Evolutionary conservation across 2,113 vertebrate genomes (phyloP).

Genomic region (Cettia cetti): DNA sequence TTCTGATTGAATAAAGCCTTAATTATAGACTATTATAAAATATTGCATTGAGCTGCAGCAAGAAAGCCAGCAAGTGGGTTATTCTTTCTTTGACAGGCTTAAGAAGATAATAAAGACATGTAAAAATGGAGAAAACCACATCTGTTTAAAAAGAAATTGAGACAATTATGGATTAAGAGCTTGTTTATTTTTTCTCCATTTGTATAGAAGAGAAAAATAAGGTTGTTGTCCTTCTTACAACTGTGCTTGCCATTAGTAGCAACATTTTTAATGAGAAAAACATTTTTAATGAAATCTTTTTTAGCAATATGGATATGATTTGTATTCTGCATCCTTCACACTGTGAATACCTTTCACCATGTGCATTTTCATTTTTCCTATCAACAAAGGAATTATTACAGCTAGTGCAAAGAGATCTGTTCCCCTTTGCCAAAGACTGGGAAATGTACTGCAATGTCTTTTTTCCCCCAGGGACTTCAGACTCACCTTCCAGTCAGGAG

Average conservation of each 20-base stretch:
- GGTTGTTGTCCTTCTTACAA: not conserved
- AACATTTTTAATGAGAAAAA: not conserved
- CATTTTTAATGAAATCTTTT: fast-evolving
- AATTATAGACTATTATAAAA: not conserved
- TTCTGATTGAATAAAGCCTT: not conserved
- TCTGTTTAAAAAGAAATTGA: not conserved
- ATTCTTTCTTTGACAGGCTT: not conserved
- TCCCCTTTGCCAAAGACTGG: not conserved
- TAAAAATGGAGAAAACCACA: not conserved
- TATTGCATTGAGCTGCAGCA: not conserved
- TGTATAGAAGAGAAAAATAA: not conserved
- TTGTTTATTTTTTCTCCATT: not conserved
- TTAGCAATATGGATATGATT: not conserved
- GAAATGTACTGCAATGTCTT: not conserved
- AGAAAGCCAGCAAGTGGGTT: not conserved
- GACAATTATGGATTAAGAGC: not conserved
- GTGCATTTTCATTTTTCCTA: not conserved
- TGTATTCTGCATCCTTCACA: not conserved
- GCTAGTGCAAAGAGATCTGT: not conserved
- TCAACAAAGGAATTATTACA: not conserved
- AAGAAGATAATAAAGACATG: not conserved
- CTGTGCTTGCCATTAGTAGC: not conserved
- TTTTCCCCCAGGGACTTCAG: not conserved
- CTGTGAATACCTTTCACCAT: not conserved
- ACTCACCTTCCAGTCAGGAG: not conserved